Conservation (phyloP, 2,888 invertebrate species). For the Chloroclysta siterata region DNA sequence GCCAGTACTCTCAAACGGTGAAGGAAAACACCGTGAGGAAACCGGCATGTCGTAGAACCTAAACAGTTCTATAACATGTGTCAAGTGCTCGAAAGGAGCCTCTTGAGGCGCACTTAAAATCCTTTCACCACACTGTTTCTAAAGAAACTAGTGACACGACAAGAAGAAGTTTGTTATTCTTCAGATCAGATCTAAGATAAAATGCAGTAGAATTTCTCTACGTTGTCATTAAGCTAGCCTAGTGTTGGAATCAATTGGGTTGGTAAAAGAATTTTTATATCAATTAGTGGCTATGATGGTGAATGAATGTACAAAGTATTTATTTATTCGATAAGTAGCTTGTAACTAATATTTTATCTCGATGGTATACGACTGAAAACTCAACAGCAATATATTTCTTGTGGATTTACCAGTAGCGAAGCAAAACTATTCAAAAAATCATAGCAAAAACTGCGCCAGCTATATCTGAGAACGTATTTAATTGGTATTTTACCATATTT, state of each 20-base stretch:
- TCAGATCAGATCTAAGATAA: not conserved
- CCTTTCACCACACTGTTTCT: too few relatives aligned
- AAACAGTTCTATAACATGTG: too few relatives aligned
- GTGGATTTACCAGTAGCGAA: not conserved
- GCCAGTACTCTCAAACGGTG: too few relatives aligned
- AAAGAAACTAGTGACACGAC: too few relatives aligned
- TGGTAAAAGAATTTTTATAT: too few relatives aligned
- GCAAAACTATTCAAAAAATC: constrained; percentile 59
- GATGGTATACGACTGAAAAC: constrained; percentile 41
- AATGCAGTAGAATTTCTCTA: constrained; percentile 54
- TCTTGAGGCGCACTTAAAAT: too few relatives aligned
- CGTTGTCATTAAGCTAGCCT: constrained; percentile 31
- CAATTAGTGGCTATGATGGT: constrained; percentile 25
- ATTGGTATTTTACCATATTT: constrained; percentile 70
- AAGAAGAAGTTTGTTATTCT: too few relatives aligned
- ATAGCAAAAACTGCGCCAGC: constrained; percentile 55
- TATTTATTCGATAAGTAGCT: not conserved
- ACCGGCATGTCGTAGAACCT: too few relatives aligned
- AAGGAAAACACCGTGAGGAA: too few relatives aligned
- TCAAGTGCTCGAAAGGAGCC: too few relatives aligned
- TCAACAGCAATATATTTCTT: not conserved
- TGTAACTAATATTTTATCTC: constrained; percentile 10
- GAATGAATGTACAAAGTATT: constrained; percentile 27
- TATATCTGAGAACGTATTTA: constrained; percentile 52
- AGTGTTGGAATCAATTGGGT: not conserved